Base-by-base conservation (phyloP, 1,140 invertebrate genomes). In the Drosophila tropicalis region DNA sequence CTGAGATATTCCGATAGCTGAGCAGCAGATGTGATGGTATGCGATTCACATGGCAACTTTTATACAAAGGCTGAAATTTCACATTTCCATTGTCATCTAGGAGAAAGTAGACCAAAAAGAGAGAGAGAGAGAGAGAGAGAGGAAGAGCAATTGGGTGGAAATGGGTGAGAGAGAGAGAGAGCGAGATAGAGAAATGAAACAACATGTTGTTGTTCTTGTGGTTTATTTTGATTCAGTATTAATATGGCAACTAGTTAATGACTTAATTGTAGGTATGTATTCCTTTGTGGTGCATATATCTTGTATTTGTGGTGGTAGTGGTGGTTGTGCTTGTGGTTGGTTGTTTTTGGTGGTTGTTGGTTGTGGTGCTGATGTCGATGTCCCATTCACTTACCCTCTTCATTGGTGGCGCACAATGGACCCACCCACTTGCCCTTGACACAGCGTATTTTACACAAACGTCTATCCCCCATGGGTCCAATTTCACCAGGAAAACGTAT, bases 381-480 rank as follows among this genome's bases (percentile, higher is more conserved):
- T 29, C 29, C 39, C 13, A 29, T 63, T 90, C 85, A 91, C 90
- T 91, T 92, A 92, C 91, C 91, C 90, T 92, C 93, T 91, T 92
- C 93, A 70, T 86, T 93, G 83, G 91, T 93, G 61, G 93, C 93
- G 82, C 95, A 96, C 17, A 96, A 90, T 22, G 96, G 96, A 12
- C 96, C 96, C 44, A 96, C 95, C 96, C 96, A 96, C 81, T 95
- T 94, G 47, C 96, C 96, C 78, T 95, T 95, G 51, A 96, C 94
- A 80, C 96, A 96, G 91, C 96, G 96, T 62, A 97, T 96, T 91
- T 96, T 97, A 91, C 96, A 97, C 2, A 96, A 93, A 17, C 95
- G 92, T 64, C 94, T 93, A 90, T 95, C 95, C 67, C 95, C 94
- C 67, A 95, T 86, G 17, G 95, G 94, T 15, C 95, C 94, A 76